Evolutionary conservation across 1,140 invertebrate genomes (phyloP), one percentile per base, ranked within the genome.

Genomic region (Drusus annulatus): DNA sequence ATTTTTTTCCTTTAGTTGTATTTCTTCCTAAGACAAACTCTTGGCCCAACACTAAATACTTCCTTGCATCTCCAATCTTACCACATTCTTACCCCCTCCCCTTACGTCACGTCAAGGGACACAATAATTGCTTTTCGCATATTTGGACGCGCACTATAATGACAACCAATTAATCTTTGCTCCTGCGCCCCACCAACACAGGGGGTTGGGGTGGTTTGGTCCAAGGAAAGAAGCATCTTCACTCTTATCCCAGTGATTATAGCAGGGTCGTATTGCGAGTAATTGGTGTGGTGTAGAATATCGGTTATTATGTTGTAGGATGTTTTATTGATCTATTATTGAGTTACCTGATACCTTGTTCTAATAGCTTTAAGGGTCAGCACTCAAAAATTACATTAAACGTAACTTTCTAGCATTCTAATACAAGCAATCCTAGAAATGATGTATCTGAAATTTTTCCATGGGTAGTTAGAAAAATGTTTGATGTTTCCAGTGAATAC

Each of bases 161-260:
- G 82, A 83, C 82, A 83, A 81, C 80, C 82, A 81, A 83, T 83
- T 83, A 83, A 83, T 83, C 82, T 83, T 81, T 79, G 77, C 80
- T 51, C 74, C 63, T 68, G 2, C 10, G 17, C 63, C 28, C 28
- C 28, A 68, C 63, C 6, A 45, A 36, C 21, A 28, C 15, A 45
- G 63, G 10, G 17, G 63, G 28, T 5, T 36, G 62, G 62, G 62
- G 62, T 31, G 28, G 31, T n/a, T 65, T 17, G 62, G 23, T 28
- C 62, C 25, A 36, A 17, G 31, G 36, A n/a, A 45, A 16, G 16
- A 31, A 68, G 28, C 28, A 68, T 45, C 28, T 63, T 63, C 62
- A 63, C 62, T 63, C 16, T 68, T 36, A 68, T 36, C 31, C n/a
- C 21, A 19, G 63, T 68, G 50, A 68, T 68, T 68, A 68, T 4